Percentiles rank a stretch among this genome's conserved stretches.
Conservation (phyloP, 1,140 invertebrate species). For the Hyposmocoma kahamanoa region DNA sequence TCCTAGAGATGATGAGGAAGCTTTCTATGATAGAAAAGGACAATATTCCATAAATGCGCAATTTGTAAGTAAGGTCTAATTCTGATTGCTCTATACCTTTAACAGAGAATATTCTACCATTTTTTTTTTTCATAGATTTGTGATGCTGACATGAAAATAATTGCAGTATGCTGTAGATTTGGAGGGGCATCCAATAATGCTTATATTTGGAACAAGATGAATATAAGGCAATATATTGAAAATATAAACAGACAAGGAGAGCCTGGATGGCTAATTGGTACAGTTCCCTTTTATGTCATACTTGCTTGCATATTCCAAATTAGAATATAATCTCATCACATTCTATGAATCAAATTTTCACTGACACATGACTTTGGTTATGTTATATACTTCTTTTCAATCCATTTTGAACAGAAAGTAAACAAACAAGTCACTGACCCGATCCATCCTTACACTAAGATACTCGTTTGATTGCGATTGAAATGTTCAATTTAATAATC, state of each 20-base stretch:
- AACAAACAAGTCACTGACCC: too few species aligned
- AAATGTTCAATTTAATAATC: too few species aligned
- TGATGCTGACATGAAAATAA: conserved; percentile 34
- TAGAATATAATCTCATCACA: too few species aligned
- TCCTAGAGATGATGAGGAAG: conserved; percentile 41
- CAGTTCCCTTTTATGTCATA: too few species aligned
- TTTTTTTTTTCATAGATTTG: conserved; percentile 18
- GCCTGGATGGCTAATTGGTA: conserved; percentile 35
- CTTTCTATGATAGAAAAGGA: conserved; percentile 38
- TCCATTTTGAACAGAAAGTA: too few species aligned
- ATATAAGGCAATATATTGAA: conserved; percentile 30
- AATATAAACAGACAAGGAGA: conserved; percentile 32
- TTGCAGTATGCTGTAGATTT: conserved; percentile 39
- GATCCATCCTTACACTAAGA: too few species aligned
- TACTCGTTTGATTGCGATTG: too few species aligned
- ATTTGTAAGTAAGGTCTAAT: conserved; percentile 26
- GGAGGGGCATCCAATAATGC: conserved; percentile 30
- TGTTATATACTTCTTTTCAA: too few species aligned
- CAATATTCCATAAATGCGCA: conserved; percentile 43
- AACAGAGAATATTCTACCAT: background rate
- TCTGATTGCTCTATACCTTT: background rate
- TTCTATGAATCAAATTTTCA: too few species aligned
- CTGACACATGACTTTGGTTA: too few species aligned
- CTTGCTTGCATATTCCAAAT: too few species aligned
- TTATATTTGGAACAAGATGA: conserved; percentile 41